A percentile compares a stretch with the other conserved stretches of the same genome.
Evolutionary conservation across 2,888 invertebrate genomes (phyloP).

Genomic region (Notodonta ziczac): DNA sequence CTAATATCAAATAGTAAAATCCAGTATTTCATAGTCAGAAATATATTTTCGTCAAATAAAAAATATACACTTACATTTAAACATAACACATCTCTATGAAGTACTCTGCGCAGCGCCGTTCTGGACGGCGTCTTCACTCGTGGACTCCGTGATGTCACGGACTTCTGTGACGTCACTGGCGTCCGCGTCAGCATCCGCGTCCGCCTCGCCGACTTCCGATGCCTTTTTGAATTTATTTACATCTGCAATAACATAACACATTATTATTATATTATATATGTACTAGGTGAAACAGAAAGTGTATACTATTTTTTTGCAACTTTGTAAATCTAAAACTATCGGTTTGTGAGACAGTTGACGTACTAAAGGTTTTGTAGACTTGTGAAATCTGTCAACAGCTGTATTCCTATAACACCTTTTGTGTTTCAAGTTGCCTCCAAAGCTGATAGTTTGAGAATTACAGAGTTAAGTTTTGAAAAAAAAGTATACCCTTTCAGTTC

Average conservation of each 20-base stretch:
- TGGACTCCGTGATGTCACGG: not conserved
- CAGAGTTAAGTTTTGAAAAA: no score
- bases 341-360: no score
- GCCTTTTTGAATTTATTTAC: constrained; percentile 89
- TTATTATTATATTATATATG: no score
- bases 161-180: constrained; percentile 7
- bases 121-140: constrained; percentile 1
- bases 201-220: constrained; percentile 37
- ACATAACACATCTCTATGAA: constrained; percentile 2
- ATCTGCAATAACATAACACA: constrained; percentile 69
- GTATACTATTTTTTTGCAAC: no score
- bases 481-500: no score
- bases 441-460: no score
- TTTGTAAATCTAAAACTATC: no score
- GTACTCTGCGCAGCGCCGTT: constrained; percentile 12
- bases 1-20: not conserved
- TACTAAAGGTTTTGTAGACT: no score
- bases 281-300: no score
- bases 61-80: not conserved
- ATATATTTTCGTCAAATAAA: constrained; percentile 6
- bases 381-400: no score
- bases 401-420: no score
- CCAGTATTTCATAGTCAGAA: not conserved
- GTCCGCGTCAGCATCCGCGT: constrained; percentile 16
- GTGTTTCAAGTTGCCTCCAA: no score